Base-by-base conservation (phyloP, 1,140 invertebrate species). In the Drosophila subpulchrella region DNA sequence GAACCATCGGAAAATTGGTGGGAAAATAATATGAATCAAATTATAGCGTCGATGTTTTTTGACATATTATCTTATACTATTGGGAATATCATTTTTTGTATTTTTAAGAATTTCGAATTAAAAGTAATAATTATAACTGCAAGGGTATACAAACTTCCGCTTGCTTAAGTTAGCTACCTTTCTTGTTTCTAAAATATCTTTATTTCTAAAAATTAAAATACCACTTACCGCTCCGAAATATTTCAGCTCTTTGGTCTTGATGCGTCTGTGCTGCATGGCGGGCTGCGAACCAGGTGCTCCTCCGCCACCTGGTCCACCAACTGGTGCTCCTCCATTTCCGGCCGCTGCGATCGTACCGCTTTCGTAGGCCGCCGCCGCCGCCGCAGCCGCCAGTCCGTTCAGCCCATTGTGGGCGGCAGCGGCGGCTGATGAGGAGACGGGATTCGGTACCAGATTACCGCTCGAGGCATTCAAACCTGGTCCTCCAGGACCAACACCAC, bases 241-340 rank as follows among this genome's bases (percentile, higher is more conserved):
- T 86, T 92, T 92, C 56, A 92, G 90, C 75, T 92, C 91, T 81
- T 91, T 91, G 75, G 81, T 90, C 75, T 91, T 91, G 60, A 91
- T 89, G 58, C 90, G 90, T 90, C 85, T 81, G 51, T 81, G 80
- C 47, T 88, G 84, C 36, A 78, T 75, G 81, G 70, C 77, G 55
- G 83, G 59, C 68, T 79, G 67, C 27, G 83, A 48, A 56, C 84
- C 79, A 55, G 65, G 39, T 60, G 74, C 44, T 50, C 68, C 44
- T 46, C 68, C 78, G 15, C 60, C 74, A 15, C 57, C 57, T 27
- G 41, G 58, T 36, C 66, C 58, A 11, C 56, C 36, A 6, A 48
- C 11, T 15, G 72, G 53, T 15, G 86, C 85, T 10, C 85, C 88
- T 5, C 80, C 85, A 11, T 83, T 85, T 0, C 82, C 85, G 20